Percentiles rank a stretch among this genome's conserved stretches.
phyloP scores from a whole-genome alignment of 2,797 vertebrate genomes.

The Danio tinwini region DNA sequence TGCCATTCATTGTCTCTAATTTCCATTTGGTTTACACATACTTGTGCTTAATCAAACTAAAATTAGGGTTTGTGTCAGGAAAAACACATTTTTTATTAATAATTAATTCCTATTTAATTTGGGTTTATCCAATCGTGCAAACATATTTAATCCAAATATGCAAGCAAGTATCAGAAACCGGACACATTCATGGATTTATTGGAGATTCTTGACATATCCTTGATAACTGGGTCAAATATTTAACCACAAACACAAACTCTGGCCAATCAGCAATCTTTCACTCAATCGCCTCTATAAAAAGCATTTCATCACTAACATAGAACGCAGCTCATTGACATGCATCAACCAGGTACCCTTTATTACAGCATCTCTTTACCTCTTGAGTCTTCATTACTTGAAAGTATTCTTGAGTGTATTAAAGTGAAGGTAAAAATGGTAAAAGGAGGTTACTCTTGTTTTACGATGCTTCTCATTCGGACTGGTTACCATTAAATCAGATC shows the following conservation, averaged over 20 bases:
- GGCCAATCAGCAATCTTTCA: slow-evolving; percentile 25
- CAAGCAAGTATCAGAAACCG: slow-evolving; percentile 3
- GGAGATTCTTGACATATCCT: neutral
- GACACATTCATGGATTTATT: slow-evolving; percentile 48
- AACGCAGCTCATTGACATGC: slow-evolving; percentile 34
- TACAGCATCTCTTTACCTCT: slow-evolving; percentile 21
- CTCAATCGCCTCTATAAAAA: slow-evolving; percentile 30
- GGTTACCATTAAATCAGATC: slow-evolving; percentile 10
- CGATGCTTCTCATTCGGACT: neutral
- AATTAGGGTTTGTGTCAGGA: no score
- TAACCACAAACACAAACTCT: slow-evolving; percentile 23
- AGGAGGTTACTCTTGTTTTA: slow-evolving; percentile 11
- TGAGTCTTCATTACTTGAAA: neutral
- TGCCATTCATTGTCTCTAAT: no score
- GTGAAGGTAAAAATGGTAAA: slow-evolving; percentile 25
- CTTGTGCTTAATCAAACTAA: no score
- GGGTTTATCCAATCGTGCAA: no score
- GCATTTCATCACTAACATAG: slow-evolving; percentile 4
- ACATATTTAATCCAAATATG: neutral
- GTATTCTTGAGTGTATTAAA: neutral
- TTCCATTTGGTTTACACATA: no score
- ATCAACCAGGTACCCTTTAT: slow-evolving; percentile 15
- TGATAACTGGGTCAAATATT: slow-evolving; percentile 20
- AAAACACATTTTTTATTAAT: no score
- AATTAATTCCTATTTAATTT: no score